Base-by-base conservation (phyloP, 2,888 invertebrate genomes). In the Drosophila cracens region DNA sequence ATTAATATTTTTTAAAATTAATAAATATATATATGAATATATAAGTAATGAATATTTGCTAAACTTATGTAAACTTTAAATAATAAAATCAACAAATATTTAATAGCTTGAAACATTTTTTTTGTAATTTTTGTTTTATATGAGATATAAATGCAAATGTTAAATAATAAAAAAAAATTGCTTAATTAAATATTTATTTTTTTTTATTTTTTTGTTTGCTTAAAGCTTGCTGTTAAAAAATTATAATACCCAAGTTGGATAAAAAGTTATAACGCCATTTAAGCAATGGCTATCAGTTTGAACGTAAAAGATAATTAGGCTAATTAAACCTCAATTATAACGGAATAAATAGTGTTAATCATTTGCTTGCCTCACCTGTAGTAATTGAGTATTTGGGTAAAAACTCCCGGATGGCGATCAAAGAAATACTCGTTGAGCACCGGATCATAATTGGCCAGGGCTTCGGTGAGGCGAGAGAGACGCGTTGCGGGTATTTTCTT, bases 401-500 rank as follows among this genome's bases (percentile, higher is more conserved):
- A 97, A 21, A 98, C 97, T n/a, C 97, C 97, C 7, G 97, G 97
- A 94, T 97, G 97, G 57, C 97, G 94, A 93, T 96, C 97, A 92
- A 97, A 97, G 94, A 97, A 97, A 93, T 97, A 98, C 93, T 98
- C 97, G 93, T 98, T 97, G 83, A 97, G 95, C 57, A 97, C 95
- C 5, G 97, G 97, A 94, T 98, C 97, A 93, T 97, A 98, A 93
- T 98, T 97, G 83, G 97, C 97, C 82, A 97, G 94, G 10, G 97
- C 97, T 91, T 98, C 97, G 18, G 96, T 97, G 81, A 98, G 94
- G 69, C 97, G 94, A 34, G 97, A 97, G 70, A 97, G 94, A 61
- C 97, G 94, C 11, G 97, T 98, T 83, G 97, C 97, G 25, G 97
- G 97, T 89, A 98, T 97, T 94, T 97, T 97, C 94, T 97, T 97